Evolutionary conservation across 2,113 vertebrate genomes (phyloP).

Genomic region (Synchiropus splendidus): DNA sequence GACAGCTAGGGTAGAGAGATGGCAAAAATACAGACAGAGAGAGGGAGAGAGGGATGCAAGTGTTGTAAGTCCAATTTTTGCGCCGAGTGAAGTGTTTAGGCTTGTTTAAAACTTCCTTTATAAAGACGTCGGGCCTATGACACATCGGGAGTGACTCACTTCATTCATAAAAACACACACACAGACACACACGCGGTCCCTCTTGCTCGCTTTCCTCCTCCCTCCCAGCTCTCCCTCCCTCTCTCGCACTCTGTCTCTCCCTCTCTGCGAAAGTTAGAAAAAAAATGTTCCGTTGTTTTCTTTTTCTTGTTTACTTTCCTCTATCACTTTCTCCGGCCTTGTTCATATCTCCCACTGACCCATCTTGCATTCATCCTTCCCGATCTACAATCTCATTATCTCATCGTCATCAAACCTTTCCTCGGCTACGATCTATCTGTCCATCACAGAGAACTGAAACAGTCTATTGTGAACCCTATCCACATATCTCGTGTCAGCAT

Average conservation of each 20-base stretch:
- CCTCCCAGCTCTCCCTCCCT: conserved; percentile 20
- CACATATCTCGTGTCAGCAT: too few relatives aligned
- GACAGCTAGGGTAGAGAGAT: conserved; percentile 33
- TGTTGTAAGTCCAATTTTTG: conserved; percentile 72
- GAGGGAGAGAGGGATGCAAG: conserved; percentile 68
- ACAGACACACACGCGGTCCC: conserved; percentile 17
- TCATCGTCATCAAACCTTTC: conserved; percentile 55
- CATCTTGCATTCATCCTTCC: conserved; percentile 62
- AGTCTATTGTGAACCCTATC: conserved; percentile 68
- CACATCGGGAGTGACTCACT: conserved; percentile 77
- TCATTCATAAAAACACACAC: conserved; percentile 74
- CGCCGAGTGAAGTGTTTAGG: conserved; percentile 78
- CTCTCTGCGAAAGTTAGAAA: conserved; percentile 53
- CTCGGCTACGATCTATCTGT: conserved; percentile 62
- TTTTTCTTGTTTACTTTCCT: conserved; percentile 33
- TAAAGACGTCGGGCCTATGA: conserved; percentile 77
- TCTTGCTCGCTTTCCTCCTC: conserved; percentile 23
- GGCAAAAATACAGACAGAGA: conserved; percentile 21
- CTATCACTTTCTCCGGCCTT: conserved; percentile 61
- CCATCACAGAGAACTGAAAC: conserved; percentile 57
- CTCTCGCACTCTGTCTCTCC: conserved; percentile 50
- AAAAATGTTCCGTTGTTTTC: conserved; percentile 63
- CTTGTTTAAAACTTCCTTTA: conserved; percentile 82
- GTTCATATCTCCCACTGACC: conserved; percentile 43
- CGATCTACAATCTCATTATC: conserved; percentile 54